These are phyloP conservation scores for Circaetus cinerascens DNA, from an alignment of 2,113 vertebrate genomes.

Conservation along the genomic window DNA sequence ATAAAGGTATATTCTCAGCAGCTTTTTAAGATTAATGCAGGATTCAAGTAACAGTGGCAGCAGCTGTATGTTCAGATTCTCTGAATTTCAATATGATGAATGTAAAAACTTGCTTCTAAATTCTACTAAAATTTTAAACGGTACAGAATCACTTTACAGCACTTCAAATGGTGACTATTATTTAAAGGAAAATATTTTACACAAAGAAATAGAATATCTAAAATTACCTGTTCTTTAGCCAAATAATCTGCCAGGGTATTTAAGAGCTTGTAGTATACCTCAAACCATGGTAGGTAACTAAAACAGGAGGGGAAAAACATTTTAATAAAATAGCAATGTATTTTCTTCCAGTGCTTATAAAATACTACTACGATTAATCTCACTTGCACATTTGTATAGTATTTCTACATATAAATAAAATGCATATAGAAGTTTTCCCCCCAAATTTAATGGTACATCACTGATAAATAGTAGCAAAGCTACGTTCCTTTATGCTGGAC, in stretches of 20 bases:
- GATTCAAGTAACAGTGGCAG: not conserved
- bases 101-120: not conserved
- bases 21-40: constrained; percentile 30
- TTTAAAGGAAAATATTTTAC: not conserved
- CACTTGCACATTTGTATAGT: not conserved
- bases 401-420: not conserved
- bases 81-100: not conserved
- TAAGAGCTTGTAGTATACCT: constrained; percentile 96
- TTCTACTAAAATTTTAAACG: not conserved
- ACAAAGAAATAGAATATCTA: not conserved
- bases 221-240: constrained; percentile 90
- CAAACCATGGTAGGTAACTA: constrained; percentile 98
- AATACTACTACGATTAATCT: not conserved
- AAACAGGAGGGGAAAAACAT: constrained; percentile 12
- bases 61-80: not conserved
- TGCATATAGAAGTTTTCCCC: not conserved
- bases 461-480: not conserved
- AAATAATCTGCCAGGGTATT: constrained; percentile 97
- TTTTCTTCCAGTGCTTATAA: not conserved
- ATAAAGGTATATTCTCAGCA: constrained; percentile 33
- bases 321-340: not conserved
- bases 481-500: not conserved
- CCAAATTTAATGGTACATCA: not conserved
- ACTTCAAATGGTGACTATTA: not conserved
- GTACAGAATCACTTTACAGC: not conserved